Conservation (phyloP, 2,888 invertebrate species). For the Apodemia mormo region DNA sequence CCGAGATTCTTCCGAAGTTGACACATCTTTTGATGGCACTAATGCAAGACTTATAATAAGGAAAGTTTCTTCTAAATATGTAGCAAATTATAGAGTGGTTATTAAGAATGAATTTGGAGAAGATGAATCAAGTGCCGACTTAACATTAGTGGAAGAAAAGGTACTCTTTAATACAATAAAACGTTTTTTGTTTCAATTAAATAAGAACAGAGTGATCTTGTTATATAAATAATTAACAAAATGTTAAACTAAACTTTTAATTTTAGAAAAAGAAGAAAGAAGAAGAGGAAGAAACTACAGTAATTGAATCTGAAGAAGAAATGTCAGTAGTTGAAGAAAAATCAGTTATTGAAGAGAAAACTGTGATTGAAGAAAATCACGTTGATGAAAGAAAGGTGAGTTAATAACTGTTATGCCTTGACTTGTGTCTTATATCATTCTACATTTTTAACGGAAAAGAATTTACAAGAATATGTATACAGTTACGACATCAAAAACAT, state of each 20-base stretch:
- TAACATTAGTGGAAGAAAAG: constrained; percentile 87
- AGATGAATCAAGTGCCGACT: constrained; percentile 92
- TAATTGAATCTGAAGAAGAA: constrained; percentile 75
- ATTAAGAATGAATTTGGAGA: constrained; percentile 95
- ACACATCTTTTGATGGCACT: constrained; percentile 91
- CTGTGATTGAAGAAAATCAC: constrained; percentile 75
- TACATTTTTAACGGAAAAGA: no score
- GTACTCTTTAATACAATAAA: constrained; percentile 41
- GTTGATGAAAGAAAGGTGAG: constrained; percentile 74
- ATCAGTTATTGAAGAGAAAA: constrained; percentile 75
- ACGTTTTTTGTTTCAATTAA: constrained; percentile 6
- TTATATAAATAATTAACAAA: not conserved
- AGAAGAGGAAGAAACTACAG: constrained; percentile 64
- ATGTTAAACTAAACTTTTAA: not conserved
- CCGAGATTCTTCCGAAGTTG: constrained; percentile 88
- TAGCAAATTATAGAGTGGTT: constrained; percentile 91
- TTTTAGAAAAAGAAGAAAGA: constrained; percentile 78
- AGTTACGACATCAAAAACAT: no score
- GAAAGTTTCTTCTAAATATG: constrained; percentile 87
- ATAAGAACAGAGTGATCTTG: not conserved
- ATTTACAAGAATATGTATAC: no score
- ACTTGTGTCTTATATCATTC: no score
- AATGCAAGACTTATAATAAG: constrained; percentile 90
- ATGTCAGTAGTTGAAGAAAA: constrained; percentile 77
- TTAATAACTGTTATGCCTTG: no score